A percentile compares a stretch with the other conserved stretches of the same genome.
Evolutionary conservation across 2,113 vertebrate species (phyloP).

Genomic region (Thomomys bottae): DNA sequence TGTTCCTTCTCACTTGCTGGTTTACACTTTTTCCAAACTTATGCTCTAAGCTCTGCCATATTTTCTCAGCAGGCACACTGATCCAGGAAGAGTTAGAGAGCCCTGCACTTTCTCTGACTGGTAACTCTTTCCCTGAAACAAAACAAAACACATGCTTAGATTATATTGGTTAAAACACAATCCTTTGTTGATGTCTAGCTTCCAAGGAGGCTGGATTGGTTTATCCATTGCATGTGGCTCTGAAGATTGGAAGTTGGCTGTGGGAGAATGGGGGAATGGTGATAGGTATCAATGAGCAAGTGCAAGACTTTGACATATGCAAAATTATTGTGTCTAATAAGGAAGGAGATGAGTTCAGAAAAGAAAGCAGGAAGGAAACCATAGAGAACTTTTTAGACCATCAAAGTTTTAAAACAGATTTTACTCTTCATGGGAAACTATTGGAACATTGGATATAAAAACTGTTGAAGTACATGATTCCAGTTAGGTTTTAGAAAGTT

Average conservation of each 20-base stretch:
- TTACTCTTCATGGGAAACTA: not conserved
- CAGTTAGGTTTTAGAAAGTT: constrained; percentile 9
- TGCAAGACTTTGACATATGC: not conserved
- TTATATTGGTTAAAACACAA: not conserved
- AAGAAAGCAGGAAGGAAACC: not conserved
- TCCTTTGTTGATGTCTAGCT: too few relatives aligned
- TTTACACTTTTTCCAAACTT: not conserved
- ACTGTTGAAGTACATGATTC: not conserved
- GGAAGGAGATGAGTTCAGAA: not conserved
- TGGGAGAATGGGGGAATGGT: not conserved
- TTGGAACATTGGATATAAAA: not conserved
- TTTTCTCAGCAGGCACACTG: not conserved
- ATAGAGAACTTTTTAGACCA: not conserved
- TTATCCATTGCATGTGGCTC: not conserved
- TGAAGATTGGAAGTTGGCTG: not conserved
- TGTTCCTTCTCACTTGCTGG: not conserved
- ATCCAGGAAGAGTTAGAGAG: not conserved
- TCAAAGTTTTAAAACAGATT: not conserved
- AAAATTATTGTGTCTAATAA: not conserved
- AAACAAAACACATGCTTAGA: not conserved
- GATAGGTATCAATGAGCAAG: not conserved
- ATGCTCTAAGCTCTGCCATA: not conserved
- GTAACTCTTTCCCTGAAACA: not conserved
- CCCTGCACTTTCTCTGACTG: not conserved
- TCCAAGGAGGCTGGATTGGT: not conserved